Evolutionary conservation across 1,140 invertebrate species (phyloP), one percentile per base, ranked within the genome.

Genomic region (Rhyacophila brunnea): DNA sequence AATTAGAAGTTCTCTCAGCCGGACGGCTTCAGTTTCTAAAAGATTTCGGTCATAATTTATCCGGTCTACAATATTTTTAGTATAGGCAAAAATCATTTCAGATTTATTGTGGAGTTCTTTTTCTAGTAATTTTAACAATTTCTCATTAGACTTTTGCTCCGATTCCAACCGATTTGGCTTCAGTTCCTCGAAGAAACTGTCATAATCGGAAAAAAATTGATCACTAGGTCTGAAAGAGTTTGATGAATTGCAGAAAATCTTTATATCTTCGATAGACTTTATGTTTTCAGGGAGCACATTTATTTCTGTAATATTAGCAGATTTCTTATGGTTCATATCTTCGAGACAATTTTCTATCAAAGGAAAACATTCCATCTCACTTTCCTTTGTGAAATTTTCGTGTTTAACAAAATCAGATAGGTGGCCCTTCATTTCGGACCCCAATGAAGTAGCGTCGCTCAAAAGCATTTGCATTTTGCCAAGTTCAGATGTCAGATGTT

Each of bases 401-500:
- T 78, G 74, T 66, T 77, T 75, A 0, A 74, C 63, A 49, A 74
- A 76, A 58, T 80, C 73, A 3, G 75, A 71, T 53, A 80, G 38
- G 68, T 74, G 69, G 47, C 66, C 65, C 71, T 71, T 72, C 43
- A 73, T 74, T 1, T 83, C 80, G 20, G 73, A 75, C 1, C 80
- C 73, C 0, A 71, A 71, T 0, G 65, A 68, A 0, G 83, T 70
- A 1, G 75, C 78, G 47, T 85, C 81, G 15, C 74, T 79, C 0
- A 86, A 69, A 43, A 80, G 72, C 54, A 82, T 77, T 20, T 86
- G 82, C 13, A 88, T 66, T 11, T 81, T 72, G 1, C 81, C 74
- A 13, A 88, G 80, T 67, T 89, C 86, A 0, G 77, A 74, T 44
- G 78, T 80, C 1, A 88, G 81, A 40, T 80, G 72, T 1, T 83